Evolutionary conservation across 2,113 vertebrate genomes (phyloP), one percentile per base, ranked within the genome.

Genomic region (Grantiella picta): DNA sequence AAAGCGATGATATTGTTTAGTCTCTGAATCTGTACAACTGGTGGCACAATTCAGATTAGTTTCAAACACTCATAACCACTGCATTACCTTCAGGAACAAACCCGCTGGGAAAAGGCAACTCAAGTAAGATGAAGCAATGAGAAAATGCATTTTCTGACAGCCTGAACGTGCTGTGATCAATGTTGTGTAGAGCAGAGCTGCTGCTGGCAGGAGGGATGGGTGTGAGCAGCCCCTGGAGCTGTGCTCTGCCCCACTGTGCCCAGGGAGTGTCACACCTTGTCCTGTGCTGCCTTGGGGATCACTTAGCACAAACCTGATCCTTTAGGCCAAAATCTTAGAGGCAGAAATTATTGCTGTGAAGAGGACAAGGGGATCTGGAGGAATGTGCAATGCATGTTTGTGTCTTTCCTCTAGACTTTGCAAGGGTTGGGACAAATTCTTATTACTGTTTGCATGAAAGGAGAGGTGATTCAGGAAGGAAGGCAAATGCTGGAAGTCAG

Each of bases 261-360:
- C 40, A 15, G 23, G 20, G 23, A 28, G 6, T 4, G 5, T 23
- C 20, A 11, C 70, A n/a, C 12, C 24, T 0, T 1, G 3, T 6
- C 3, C 52, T 33, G 36, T 15, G n/a, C 60, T 66, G 52, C 60
- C 17, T 19, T 12, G 2, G 52, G 64, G 6, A 16, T 20, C 28
- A 1, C 69, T 31, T 36, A 10, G 28, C 3, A 0, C 47, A 29
- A 7, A 29, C 5, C 35, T n/a, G 29, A n/a, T 11, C 6, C 12
- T 24, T 49, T 1, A 17, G 35, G 35, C n/a, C 73, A 49, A 65
- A 47, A 10, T 5, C 6, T 14, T 15, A 5, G 8, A 7, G 24
- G 33, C 4, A 61, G 33, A 59, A 89, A 27, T 4, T 8, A 31
- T 4, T 49, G 3, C n/a, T 16, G 3, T 9, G 12, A 61, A 54